phyloP scores from a whole-genome alignment of 1,140 invertebrate genomes.

The Aphidius gifuensis region DNA sequence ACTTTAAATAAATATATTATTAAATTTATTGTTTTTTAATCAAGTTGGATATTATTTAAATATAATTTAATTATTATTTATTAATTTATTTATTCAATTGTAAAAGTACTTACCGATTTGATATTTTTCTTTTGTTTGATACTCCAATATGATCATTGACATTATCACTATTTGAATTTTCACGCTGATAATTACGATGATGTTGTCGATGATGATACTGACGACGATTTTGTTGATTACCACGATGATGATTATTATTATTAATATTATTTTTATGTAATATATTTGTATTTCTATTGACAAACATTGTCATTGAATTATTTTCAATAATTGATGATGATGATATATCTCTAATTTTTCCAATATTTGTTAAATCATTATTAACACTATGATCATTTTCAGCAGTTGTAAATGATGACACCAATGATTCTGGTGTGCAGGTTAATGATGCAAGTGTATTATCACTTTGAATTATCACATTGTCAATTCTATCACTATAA shows the following conservation, averaged over 20 bases:
- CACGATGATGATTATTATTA: slow-evolving; percentile 36
- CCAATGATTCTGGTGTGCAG: not conserved
- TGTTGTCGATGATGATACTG: slow-evolving; percentile 35
- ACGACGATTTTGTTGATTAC: slow-evolving; percentile 34
- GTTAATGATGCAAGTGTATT: slow-evolving; percentile 14
- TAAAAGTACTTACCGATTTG: slow-evolving; percentile 42
- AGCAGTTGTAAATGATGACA: not conserved
- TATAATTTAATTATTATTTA: too few species aligned
- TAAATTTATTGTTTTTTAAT: too few species aligned
- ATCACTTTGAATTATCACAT: slow-evolving; percentile 7
- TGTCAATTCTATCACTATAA: slow-evolving; percentile 36
- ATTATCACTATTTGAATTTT: slow-evolving; percentile 26
- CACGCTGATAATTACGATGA: slow-evolving; percentile 39
- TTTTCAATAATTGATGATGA: not conserved
- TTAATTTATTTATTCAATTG: too few species aligned
- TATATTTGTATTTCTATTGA: slow-evolving; percentile 1
- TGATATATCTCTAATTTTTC: not conserved
- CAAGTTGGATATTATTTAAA: too few species aligned
- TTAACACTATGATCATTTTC: slow-evolving; percentile 24
- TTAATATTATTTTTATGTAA: slow-evolving; percentile 24
- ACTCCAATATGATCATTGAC: slow-evolving; percentile 32
- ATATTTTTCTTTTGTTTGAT: slow-evolving; percentile 44
- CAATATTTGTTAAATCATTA: not conserved
- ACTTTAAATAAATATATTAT: too few species aligned
- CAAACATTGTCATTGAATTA: not conserved